Evolutionary conservation across 2,113 vertebrate genomes (phyloP).

Genomic region (Eupsittula cactorum): DNA sequence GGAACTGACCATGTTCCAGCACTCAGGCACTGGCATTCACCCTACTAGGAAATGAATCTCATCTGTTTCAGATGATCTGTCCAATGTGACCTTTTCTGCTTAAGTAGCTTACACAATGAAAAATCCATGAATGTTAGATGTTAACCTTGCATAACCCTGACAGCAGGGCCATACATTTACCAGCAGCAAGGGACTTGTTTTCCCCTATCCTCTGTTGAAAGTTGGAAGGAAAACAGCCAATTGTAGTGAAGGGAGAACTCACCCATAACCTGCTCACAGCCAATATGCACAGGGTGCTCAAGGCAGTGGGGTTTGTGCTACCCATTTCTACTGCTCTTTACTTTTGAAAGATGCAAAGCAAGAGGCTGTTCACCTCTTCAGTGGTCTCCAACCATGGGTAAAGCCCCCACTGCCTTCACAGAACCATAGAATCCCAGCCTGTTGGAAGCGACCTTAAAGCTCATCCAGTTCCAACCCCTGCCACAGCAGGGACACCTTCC

Average conservation of each 20-base stretch:
- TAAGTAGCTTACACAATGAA: constrained; percentile 8
- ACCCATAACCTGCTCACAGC: fast-evolving
- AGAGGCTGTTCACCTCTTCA: neutral
- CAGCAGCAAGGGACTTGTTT: neutral
- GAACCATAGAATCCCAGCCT: neutral
- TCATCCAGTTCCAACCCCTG: neutral
- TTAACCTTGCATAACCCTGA: constrained; percentile 19
- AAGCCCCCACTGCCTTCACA: neutral
- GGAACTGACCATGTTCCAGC: constrained; percentile 5
- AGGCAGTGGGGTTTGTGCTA: neutral
- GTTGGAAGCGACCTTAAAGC: neutral
- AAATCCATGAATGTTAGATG: neutral
- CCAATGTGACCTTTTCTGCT: constrained; percentile 11
- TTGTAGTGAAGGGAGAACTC: neutral
- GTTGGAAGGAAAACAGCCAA: neutral
- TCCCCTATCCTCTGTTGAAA: neutral
- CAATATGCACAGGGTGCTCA: neutral
- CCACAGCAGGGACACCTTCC: neutral
- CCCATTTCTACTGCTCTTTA: neutral
- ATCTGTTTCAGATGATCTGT: neutral
- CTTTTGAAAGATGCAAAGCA: neutral
- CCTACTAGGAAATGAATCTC: neutral
- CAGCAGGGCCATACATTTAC: neutral
- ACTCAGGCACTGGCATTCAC: neutral
- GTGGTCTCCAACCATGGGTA: fast-evolving